phyloP scores from a whole-genome alignment of 2,797 vertebrate genomes.

The Gorsachius magnificus region DNA sequence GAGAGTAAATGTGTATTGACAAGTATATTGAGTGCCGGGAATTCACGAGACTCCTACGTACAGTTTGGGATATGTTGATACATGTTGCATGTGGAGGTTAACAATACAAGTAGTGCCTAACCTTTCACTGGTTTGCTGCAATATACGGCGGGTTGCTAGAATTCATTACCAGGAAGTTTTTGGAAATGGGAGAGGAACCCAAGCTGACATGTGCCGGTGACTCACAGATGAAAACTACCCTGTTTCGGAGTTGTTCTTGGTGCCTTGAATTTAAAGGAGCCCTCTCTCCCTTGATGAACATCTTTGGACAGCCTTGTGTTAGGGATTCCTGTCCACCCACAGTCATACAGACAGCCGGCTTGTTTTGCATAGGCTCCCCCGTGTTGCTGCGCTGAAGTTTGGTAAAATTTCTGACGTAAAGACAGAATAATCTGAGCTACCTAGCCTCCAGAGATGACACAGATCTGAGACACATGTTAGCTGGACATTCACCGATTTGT shows the following conservation, averaged over 20 bases:
- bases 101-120: slow-evolving; percentile 11
- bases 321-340: not conserved
- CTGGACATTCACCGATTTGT: not conserved
- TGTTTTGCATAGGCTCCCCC: not conserved
- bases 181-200: not conserved
- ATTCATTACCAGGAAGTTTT: slow-evolving; percentile 6
- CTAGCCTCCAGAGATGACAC: not conserved
- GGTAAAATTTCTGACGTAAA: not conserved
- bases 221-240: not conserved
- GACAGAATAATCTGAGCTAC: not conserved
- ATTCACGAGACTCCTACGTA: slow-evolving; percentile 38
- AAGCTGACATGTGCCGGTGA: not conserved
- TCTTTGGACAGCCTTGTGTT: not conserved
- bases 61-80: not conserved
- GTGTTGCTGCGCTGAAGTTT: not conserved
- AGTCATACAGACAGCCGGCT: not conserved
- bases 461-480: not conserved
- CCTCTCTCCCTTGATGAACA: not conserved
- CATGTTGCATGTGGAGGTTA: not conserved
- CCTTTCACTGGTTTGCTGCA: slow-evolving; percentile 19
- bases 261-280: not conserved
- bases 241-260: not conserved
- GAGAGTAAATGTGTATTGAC: slow-evolving; percentile 36
- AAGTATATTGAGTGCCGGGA: slow-evolving; percentile 29
- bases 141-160: not conserved